Evolutionary conservation across 1,140 invertebrate genomes (phyloP).

Genomic region (Zophobas atratus): DNA sequence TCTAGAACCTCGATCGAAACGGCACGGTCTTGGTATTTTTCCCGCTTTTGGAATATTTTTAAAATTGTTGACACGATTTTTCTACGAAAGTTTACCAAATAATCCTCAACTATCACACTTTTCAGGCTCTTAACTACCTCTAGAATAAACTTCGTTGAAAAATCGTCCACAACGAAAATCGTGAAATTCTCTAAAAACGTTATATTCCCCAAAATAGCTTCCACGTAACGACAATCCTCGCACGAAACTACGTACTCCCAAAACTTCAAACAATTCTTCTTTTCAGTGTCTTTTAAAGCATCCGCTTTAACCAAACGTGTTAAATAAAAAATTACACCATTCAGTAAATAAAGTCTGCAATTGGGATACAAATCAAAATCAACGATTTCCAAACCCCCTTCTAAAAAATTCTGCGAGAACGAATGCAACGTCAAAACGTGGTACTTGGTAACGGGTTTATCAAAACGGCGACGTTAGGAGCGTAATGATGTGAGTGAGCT

Average conservation of each 20-base stretch:
- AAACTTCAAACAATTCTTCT: conserved; percentile 6
- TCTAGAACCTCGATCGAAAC: conserved; percentile 50
- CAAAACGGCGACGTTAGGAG: conserved; percentile 69
- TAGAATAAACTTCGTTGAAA: conserved; percentile 69
- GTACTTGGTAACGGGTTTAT: conserved; percentile 66
- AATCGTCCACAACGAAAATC: conserved; percentile 68
- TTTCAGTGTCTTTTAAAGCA: conserved; percentile 33
- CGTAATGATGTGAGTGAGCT: conserved; percentile 70
- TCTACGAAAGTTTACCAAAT: conserved; percentile 68
- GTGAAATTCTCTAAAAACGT: conserved; percentile 72
- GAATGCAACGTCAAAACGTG: conserved; percentile 66
- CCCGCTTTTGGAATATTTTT: conserved; percentile 68
- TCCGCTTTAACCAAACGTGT: conserved; percentile 48
- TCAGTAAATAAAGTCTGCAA: conserved; percentile 56
- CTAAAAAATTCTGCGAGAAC: conserved; percentile 41
- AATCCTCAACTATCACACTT: conserved; percentile 64
- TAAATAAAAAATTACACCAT: conserved; percentile 58
- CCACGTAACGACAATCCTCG: conserved; percentile 26
- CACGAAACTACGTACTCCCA: not conserved
- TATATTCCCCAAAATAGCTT: conserved; percentile 51
- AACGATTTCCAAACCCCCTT: conserved; percentile 50
- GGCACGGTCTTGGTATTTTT: conserved; percentile 57
- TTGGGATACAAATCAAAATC: conserved; percentile 51
- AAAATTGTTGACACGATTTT: conserved; percentile 68
- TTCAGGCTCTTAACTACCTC: conserved; percentile 65